phyloP scores from a whole-genome alignment of 1,140 invertebrate species.

The Plodia interpunctella region DNA sequence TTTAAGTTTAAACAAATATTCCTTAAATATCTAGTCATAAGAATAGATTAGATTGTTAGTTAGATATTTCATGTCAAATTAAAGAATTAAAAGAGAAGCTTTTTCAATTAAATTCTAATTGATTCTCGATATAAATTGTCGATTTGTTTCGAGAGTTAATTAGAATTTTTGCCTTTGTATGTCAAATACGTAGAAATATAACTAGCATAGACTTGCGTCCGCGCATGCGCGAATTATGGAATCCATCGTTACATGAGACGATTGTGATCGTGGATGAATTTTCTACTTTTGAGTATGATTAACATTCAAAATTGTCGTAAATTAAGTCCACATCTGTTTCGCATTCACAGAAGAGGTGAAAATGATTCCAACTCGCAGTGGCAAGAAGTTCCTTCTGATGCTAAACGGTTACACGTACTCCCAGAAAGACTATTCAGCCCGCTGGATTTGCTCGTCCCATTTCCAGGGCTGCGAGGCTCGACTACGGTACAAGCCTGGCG shows the following conservation, averaged over 20 bases:
- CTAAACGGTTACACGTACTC: slow-evolving; percentile 36
- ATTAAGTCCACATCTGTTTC: neutral
- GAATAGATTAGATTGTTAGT: neutral
- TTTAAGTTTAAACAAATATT: neutral
- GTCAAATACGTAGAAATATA: too few relatives aligned
- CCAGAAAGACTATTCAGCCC: slow-evolving; percentile 27
- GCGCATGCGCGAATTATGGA: too few relatives aligned
- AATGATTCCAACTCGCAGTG: slow-evolving; percentile 30
- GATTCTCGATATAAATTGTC: too few relatives aligned
- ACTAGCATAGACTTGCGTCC: too few relatives aligned
- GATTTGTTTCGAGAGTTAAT: too few relatives aligned
- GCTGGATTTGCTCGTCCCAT: slow-evolving; percentile 30
- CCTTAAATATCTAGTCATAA: neutral
- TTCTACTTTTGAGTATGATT: too few relatives aligned
- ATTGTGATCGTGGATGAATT: too few relatives aligned
- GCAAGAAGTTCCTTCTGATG: slow-evolving; percentile 36
- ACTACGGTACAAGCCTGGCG: slow-evolving; percentile 14
- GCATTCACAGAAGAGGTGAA: slow-evolving; percentile 11
- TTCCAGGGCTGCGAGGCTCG: slow-evolving; percentile 18
- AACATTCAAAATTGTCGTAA: neutral
- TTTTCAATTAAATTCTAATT: too few relatives aligned
- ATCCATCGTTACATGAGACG: neutral
- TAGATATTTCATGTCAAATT: neutral
- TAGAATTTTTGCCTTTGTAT: too few relatives aligned
- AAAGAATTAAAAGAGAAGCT: neutral